Evolutionary conservation across 2,888 invertebrate genomes (phyloP), one percentile per base, ranked within the genome.

Genomic region (Pollenia griseotomentosa): DNA sequence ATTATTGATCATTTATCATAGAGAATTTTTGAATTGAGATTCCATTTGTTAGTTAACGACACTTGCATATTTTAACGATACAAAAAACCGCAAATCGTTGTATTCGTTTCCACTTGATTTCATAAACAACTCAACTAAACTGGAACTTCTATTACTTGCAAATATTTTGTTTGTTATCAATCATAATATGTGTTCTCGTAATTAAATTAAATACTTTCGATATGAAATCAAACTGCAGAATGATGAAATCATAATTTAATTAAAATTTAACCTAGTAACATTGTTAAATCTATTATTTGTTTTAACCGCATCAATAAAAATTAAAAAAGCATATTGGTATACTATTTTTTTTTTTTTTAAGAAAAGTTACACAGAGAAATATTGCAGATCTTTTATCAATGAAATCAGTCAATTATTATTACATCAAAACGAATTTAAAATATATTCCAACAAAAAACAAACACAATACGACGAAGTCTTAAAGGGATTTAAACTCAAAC

Each of bases 1-100:
- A 48, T 9, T 2, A 77, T 59, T 79, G 51, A 79, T 61, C 61
- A 74, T 74, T 79, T 74, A 68, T 79, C 73, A 84, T 61, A 61
- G 66, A 77, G 59, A 66, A 44, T 40, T 55, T 77, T 33, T 77
- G 11, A 80, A 80, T 85, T 79, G 68, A 74, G 80, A 66, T 79
- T 78, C 16, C 23, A 61, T 53, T 70, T 57, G 48, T 63, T 68
- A 73, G 46, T 73, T 84, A 61, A 79, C 73, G 59, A 78, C 33
- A 73, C 51, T 53, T 23, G 53, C 53, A 33, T 9, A 70, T 83
- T 61, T 33, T 61, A 57, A 70, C 61, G 75, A 83, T 83, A 61
- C 44, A 68, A 83, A 55, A 53, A 53, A 7, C 33, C 7, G 61
- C 19, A 51, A 57, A 12, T 6, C 6, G 33, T 33, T 70, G 68